A percentile compares a stretch with the other conserved stretches of the same genome.
These are phyloP conservation scores for Colletes gigas DNA, from an alignment of 1,140 invertebrate species.

Conservation along the genomic window DNA sequence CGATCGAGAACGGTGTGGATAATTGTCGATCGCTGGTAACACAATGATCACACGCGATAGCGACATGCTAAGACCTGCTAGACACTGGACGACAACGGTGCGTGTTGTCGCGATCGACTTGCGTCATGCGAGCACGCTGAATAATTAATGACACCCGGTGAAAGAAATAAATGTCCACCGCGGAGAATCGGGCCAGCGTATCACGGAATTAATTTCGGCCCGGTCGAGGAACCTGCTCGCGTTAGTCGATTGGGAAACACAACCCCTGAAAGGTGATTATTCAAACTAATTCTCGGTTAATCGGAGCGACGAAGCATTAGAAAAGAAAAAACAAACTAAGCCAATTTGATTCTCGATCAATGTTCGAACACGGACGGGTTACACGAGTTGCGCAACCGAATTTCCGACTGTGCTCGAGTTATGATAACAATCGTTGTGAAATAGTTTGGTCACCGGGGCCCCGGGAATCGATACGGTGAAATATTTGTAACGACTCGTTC, in stretches of 20 bases:
- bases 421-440: no score
- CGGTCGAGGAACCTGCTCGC: background rate
- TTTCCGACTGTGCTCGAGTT: no score
- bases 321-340: no score
- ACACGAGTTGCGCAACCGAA: no score
- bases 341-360: no score
- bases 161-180: conserved; percentile 35
- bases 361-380: no score
- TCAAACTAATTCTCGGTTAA: background rate
- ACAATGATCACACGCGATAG: conserved; percentile 50
- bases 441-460: no score
- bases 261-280: conserved; percentile 16
- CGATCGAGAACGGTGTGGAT: no score
- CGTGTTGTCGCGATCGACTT: conserved; percentile 44
- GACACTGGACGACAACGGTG: conserved; percentile 52
- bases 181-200: conserved; percentile 24
- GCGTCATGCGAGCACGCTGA: conserved; percentile 48
- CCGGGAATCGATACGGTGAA: no score
- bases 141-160: conserved; percentile 50
- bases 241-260: conserved; percentile 26
- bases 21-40: conserved; percentile 41
- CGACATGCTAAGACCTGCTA: conserved; percentile 48
- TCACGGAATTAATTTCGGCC: conserved; percentile 33
- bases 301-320: no score
- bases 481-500: no score